Conservation (phyloP, 2,113 vertebrate genomes). For the Albula glossodonta region DNA sequence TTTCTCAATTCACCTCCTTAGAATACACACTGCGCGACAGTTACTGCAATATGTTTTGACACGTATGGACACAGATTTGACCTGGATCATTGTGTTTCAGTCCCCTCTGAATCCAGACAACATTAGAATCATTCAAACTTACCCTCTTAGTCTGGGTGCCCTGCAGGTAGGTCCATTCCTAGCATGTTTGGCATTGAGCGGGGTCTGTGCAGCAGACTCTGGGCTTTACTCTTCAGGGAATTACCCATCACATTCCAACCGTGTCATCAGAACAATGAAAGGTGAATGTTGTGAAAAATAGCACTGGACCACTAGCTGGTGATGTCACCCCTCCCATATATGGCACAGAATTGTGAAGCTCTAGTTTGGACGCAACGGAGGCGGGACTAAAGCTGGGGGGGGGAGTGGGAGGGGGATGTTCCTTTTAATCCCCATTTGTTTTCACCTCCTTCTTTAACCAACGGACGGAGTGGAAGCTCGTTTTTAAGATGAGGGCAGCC, state of each 20-base stretch:
- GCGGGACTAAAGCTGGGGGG: constrained; percentile 57
- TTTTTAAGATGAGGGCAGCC: not conserved
- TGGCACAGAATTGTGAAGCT: constrained; percentile 69
- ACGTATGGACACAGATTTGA: not conserved
- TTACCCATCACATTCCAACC: constrained; percentile 64
- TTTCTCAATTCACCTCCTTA: not conserved
- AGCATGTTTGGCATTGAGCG: constrained; percentile 11
- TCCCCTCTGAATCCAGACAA: not conserved
- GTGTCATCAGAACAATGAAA: constrained; percentile 72
- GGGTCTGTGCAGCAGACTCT: constrained; percentile 42
- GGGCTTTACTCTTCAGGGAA: constrained; percentile 52
- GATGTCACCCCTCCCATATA: constrained; percentile 77
- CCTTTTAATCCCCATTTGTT: constrained; percentile 33
- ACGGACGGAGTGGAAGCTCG: constrained; percentile 7
- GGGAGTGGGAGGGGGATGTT: constrained; percentile 37
- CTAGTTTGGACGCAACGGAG: constrained; percentile 62
- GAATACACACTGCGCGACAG: not conserved
- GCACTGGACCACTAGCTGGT: constrained; percentile 66
- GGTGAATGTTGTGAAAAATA: constrained; percentile 72
- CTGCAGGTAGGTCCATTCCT: constrained; percentile 31
- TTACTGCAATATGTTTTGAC: not conserved
- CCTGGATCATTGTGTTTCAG: not conserved
- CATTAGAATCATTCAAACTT: constrained; percentile 52
- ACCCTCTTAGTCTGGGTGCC: constrained; percentile 64
- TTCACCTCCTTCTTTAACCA: constrained; percentile 34